Conservation (phyloP, 2,113 vertebrate species). For the Amazona guildingii region DNA sequence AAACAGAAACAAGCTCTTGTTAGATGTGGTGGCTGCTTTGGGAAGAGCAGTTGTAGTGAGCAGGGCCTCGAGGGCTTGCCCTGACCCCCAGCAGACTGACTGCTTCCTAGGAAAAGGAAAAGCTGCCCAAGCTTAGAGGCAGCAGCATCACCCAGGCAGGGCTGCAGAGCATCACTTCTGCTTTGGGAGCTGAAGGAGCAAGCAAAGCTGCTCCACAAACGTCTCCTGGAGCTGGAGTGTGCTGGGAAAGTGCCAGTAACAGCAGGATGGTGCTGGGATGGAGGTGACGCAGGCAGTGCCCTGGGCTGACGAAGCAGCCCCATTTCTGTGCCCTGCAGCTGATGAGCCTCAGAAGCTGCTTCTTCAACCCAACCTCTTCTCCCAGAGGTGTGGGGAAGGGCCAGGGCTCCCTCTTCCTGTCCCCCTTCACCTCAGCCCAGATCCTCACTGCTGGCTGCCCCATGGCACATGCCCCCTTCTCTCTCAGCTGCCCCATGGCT, state of each 20-base stretch:
- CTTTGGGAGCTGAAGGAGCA: background rate
- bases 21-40: background rate
- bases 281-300: background rate
- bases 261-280: accelerated
- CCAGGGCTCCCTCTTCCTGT: background rate
- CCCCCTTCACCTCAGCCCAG: background rate
- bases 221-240: background rate
- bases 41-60: background rate
- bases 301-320: background rate
- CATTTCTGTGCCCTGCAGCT: background rate
- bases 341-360: background rate
- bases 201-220: background rate
- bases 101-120: background rate
- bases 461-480: background rate
- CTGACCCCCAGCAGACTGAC: background rate
- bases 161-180: background rate
- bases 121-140: background rate
- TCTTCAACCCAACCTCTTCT: background rate
- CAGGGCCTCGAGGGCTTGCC: background rate
- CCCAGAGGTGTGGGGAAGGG: background rate
- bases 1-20: conserved; percentile 23
- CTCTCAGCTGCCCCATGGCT: background rate
- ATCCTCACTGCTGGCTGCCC: background rate
- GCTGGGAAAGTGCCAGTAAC: background rate
- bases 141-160: background rate